A percentile compares a stretch with the other conserved stretches of the same genome.
phyloP scores from a whole-genome alignment of 2,888 invertebrate species.

The Pomacea canaliculata region DNA sequence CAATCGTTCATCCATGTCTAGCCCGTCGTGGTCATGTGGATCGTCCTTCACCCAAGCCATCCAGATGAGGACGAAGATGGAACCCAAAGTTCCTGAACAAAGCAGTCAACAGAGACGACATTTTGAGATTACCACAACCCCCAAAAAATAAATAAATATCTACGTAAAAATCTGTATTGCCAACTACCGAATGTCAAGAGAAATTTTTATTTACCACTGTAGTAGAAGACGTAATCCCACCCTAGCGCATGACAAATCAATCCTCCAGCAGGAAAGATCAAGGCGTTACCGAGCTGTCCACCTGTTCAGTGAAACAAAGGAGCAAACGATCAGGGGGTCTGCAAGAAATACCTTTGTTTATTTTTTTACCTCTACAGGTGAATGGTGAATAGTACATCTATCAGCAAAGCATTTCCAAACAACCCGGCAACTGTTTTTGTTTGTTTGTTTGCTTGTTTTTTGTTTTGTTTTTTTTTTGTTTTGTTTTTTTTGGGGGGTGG shows the following conservation, averaged over 20 bases:
- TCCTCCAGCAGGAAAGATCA: conserved; percentile 29
- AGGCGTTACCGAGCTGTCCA: conserved; percentile 33
- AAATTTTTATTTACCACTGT: conserved; percentile 13
- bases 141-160: too few relatives aligned
- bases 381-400: too few relatives aligned
- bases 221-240: conserved; percentile 31
- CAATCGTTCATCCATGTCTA: not conserved
- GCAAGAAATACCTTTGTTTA: too few relatives aligned
- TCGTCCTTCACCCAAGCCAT: conserved; percentile 1
- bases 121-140: not conserved
- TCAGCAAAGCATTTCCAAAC: too few relatives aligned
- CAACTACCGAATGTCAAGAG: too few relatives aligned
- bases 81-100: conserved; percentile 4
- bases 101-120: not conserved
- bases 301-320: conserved; percentile 12
- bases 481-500: too few relatives aligned
- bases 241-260: conserved; percentile 22
- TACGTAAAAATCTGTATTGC: too few relatives aligned
- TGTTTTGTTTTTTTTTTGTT: too few relatives aligned
- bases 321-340: too few relatives aligned
- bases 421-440: too few relatives aligned
- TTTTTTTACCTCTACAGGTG: too few relatives aligned
- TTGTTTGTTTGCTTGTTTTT: too few relatives aligned
- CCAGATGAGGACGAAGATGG: conserved; percentile 10
- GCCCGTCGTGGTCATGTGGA: not conserved